These are phyloP conservation scores for Gila robusta DNA, from an alignment of 2,797 vertebrate species.

Conservation along the genomic window DNA sequence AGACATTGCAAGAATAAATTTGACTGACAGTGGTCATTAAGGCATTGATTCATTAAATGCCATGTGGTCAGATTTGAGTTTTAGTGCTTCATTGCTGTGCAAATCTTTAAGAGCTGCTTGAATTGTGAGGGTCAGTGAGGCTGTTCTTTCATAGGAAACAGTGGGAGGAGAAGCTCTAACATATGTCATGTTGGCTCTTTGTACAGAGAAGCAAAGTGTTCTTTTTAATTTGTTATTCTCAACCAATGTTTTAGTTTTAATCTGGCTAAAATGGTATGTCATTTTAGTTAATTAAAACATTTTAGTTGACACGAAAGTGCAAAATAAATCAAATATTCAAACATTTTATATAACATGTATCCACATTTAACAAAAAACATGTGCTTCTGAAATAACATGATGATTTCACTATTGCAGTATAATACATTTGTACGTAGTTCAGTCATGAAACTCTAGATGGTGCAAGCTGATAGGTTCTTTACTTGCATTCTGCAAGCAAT, in stretches of 20 bases:
- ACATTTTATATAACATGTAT: neutral
- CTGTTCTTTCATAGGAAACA: constrained; percentile 23
- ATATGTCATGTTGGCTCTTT: constrained; percentile 18
- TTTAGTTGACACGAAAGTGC: neutral
- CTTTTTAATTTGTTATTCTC: neutral
- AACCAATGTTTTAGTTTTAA: neutral
- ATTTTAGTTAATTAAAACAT: neutral
- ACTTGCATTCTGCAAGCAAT: neutral
- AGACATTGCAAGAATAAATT: constrained; percentile 64
- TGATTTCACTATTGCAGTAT: neutral
- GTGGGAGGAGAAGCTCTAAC: constrained; percentile 22
- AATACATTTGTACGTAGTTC: neutral
- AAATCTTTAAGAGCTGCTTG: neutral
- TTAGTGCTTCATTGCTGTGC: neutral
- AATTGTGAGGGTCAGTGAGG: neutral
- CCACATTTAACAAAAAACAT: neutral
- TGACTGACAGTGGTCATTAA: constrained; percentile 64
- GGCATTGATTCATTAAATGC: constrained; percentile 73
- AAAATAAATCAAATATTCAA: neutral
- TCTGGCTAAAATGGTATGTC: neutral
- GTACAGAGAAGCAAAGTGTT: constrained; percentile 2
- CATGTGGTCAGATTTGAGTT: constrained; percentile 64
- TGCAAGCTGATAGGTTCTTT: neutral
- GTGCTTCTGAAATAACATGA: neutral
- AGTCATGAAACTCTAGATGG: neutral